Evolutionary conservation across 2,113 vertebrate genomes (phyloP).

Genomic region (Puntigrus tetrazona): DNA sequence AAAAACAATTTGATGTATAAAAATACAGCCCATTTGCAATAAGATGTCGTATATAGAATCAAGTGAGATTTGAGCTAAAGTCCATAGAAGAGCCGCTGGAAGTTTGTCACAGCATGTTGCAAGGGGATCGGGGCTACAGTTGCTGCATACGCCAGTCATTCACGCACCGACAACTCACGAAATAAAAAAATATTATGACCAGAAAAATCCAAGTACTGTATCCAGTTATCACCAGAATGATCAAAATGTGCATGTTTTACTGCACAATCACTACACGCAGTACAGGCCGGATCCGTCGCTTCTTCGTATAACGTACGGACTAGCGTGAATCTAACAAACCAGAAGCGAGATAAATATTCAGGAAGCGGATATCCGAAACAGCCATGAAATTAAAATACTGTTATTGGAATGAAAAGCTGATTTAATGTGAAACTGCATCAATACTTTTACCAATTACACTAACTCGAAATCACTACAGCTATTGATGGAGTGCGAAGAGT

Average conservation of each 20-base stretch:
- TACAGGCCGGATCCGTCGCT: not conserved
- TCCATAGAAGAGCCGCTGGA: not conserved
- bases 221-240: not conserved
- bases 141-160: not conserved
- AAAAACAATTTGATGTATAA: not conserved
- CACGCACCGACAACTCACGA: not conserved
- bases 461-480: conserved; percentile 5
- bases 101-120: conserved; percentile 10
- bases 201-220: not conserved
- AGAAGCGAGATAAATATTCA: not conserved
- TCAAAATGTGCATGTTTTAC: not conserved
- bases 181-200: not conserved
- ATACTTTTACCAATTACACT: not conserved
- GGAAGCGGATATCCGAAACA: not conserved
- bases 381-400: not conserved
- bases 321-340: not conserved
- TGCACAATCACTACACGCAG: not conserved
- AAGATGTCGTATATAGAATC: not conserved
- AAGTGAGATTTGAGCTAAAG: not conserved
- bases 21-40: conserved; percentile 1
- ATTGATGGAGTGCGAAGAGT: not conserved
- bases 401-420: not conserved
- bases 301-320: not conserved
- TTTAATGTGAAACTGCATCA: not conserved
- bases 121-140: not conserved